Base-by-base conservation (phyloP, 2,797 vertebrate species). In the Ispidina lecontei region DNA sequence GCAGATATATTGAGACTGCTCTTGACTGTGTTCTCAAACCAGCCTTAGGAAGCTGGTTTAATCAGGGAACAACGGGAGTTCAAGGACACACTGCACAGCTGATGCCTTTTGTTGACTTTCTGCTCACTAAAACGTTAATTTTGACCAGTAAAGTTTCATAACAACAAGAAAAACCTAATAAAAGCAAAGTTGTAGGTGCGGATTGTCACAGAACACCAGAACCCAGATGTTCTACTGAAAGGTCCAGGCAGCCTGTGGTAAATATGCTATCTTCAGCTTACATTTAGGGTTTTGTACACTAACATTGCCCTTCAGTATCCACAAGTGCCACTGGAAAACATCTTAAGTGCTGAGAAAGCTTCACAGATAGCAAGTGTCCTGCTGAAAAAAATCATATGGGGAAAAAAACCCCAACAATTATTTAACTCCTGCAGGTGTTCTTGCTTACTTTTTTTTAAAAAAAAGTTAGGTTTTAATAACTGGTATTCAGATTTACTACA, bases 321-420 rank as follows among this genome's bases (percentile, higher is more conserved):
- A 68, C 75, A 84, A 2, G 52, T 73, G 37, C 49, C 47, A 47
- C 56, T 74, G 49, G 49, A 37, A 76, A 94, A 73, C 52, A 26
- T 18, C 68, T 16, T 59, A 47, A 74, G 16, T 83, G 80, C 85
- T 69, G 54, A 91, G 68, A 93, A 93, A 94, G 89, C 22, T 76
- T 84, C 68, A 59, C 12, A 76, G 60, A 87, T 35, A 33, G 52
- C 44, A 79, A 86, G 13, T 17, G 47, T 28, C 52, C 52, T 67
- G 44, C 13, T 6, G 25, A 79, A 81, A 49, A 49, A 83, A 87
- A 49, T 8, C 17, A 26, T 3, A 65, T 6, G 44, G 18, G 20
- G 67, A 60, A 84, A 78, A 75, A 39, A 37, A 37, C 5, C 33
- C 33, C 37, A 37, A 37, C 12, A 77, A 44, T 29, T 65, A 35